Evolutionary conservation across 1,140 invertebrate genomes (phyloP), one percentile per base, ranked within the genome.

Genomic region (Lysiphlebus fabarum): DNA sequence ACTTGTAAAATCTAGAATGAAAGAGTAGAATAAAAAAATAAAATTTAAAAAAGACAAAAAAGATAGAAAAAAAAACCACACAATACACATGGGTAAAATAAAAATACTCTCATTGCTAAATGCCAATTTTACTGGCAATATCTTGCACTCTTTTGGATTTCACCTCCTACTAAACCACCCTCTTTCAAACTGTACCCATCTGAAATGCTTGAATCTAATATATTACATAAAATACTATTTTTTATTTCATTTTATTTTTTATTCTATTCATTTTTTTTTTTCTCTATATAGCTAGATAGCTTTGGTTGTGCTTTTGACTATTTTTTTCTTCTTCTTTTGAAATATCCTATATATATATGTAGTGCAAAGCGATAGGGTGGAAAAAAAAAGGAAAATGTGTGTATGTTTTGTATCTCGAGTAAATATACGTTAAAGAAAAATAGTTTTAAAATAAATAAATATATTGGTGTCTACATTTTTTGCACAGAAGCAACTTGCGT

Each of bases 161-260:
- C 1, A 4, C 17, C 17, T 26, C 17, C 17, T 26, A 26, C 17
- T 26, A 2, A 2, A 26, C 17, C 17, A 26, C 17, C 17, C 17
- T 4, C 17, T 26, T 26, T 4, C 17, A 26, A 26, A 26, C 17
- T 26, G 1, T 26, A 26, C 4, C 17, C 17, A 26, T 26, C 17
- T 68, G 71, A 71, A 77, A 74, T 68, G 70, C 67, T 72, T 68
- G 67, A 72, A 72, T 68, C 69, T 73, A 74, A 74, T 76, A 77
- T 75, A 77, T 77, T 73, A 76, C 74, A 51, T 34, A 51, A 34
- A 56, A 48, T 53, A 51, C 47, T 48, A 41, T 51, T 54, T 44
- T 36, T 11, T 54, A 43, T 36, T 10, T 40, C 43, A 43, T 42
- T 43, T 26, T 26, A 2, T 26, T 2, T 26, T 26, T 26, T 26